These are phyloP conservation scores for Archocentrus centrarchus DNA, from an alignment of 2,113 vertebrate species.

Conservation along the genomic window DNA sequence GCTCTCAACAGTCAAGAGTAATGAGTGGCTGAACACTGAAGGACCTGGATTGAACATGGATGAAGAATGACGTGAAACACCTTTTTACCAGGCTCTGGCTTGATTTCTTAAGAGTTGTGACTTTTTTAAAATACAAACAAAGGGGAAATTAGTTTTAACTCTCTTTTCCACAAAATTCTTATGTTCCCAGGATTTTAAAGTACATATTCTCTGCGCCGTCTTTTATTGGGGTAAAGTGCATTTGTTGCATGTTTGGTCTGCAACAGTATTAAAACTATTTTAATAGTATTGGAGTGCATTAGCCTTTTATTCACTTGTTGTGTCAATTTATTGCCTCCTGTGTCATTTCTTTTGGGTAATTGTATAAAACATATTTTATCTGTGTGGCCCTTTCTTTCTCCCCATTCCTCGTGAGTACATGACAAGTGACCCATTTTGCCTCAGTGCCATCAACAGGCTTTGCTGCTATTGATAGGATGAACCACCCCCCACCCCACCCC, in stretches of 20 bases:
- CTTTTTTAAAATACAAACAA: slow-evolving; percentile 64
- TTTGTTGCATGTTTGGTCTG: slow-evolving; percentile 99
- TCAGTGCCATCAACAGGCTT: slow-evolving; percentile 37
- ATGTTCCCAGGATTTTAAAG: slow-evolving; percentile 76
- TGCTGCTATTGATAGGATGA: slow-evolving; percentile 15
- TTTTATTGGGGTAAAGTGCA: slow-evolving; percentile 87
- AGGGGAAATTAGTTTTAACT: slow-evolving; percentile 56
- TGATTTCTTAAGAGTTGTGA: slow-evolving; percentile 59
- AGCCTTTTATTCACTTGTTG: slow-evolving; percentile 99
- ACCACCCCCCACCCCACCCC: not conserved
- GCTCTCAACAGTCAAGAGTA: not conserved
- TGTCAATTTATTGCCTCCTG: slow-evolving; percentile 99
- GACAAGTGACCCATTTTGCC: slow-evolving; percentile 8
- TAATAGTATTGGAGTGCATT: slow-evolving; percentile 99
- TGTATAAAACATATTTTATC: slow-evolving; percentile 79
- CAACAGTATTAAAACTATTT: slow-evolving; percentile 99
- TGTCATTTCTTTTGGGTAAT: slow-evolving; percentile 99
- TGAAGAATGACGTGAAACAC: not conserved
- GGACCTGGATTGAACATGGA: not conserved
- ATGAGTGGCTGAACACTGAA: not conserved
- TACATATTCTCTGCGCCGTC: slow-evolving; percentile 72
- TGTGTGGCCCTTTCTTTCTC: slow-evolving; percentile 66
- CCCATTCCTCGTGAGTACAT: slow-evolving; percentile 31
- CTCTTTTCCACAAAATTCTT: slow-evolving; percentile 64
- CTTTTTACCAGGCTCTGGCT: slow-evolving; percentile 1